Evolutionary conservation across 2,797 vertebrate species (phyloP).

Genomic region (Antennarius maculatus): DNA sequence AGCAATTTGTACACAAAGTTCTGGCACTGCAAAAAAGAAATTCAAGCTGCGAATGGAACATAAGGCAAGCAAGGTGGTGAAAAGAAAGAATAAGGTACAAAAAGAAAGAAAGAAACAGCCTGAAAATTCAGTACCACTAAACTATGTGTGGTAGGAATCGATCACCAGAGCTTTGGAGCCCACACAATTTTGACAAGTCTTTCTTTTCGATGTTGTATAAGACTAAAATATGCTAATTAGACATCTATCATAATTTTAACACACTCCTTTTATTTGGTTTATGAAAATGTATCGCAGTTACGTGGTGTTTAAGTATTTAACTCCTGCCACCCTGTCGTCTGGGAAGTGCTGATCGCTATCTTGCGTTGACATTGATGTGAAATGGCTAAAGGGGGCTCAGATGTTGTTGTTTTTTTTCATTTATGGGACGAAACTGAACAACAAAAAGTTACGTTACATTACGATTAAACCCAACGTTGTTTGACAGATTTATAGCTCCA

Average conservation of each 20-base stretch:
- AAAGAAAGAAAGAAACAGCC: too few species aligned
- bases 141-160: slow-evolving; percentile 34
- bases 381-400: too few species aligned
- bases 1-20: too few species aligned
- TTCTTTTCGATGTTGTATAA: slow-evolving; percentile 15
- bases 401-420: neutral
- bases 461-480: neutral
- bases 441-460: neutral
- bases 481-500: neutral
- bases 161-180: slow-evolving; percentile 26
- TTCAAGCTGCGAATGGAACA: too few species aligned
- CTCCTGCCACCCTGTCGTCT: too few species aligned
- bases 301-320: too few species aligned
- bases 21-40: too few species aligned
- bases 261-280: neutral
- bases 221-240: slow-evolving; percentile 4
- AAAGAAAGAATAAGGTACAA: neutral
- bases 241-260: neutral
- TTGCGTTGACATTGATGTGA: too few species aligned
- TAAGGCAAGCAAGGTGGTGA: too few species aligned
- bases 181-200: slow-evolving; percentile 33
- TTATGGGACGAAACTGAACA: neutral
- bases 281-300: too few species aligned
- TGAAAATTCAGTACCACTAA: slow-evolving; percentile 1
- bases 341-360: too few species aligned